Evolutionary conservation across 2,888 invertebrate genomes (phyloP), one percentile per base, ranked within the genome.

Genomic region (Oasisia sp.): DNA sequence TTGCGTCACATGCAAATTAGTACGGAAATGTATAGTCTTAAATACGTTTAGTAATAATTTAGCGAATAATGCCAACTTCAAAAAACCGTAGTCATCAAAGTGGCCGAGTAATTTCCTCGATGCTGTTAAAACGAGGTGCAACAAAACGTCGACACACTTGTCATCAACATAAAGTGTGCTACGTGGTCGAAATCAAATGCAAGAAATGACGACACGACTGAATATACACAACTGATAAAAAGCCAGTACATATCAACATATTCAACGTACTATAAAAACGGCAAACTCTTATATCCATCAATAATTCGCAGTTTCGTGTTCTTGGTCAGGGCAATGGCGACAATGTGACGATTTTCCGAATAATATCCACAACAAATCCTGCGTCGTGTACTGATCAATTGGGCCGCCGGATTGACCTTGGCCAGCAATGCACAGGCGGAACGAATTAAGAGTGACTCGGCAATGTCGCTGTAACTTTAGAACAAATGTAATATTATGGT

Each of bases 51-150:
- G 74, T 74, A 74, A 74, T 74, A 74, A 74, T 74, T 74, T 74
- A 74, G 74, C 74, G 74, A 74, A 74, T 74, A 74, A 74, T 74
- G 74, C 74, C 74, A 74, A 74, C 74, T 74, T 74, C 74, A 74
- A 74, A 74, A 38, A 74, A 74, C 74, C 74, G 74, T 74, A 74
- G 74, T 74, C 74, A 19, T 74, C 74, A 74, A 74, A 74, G 74
- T 74, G 74, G 74, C 74, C 74, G 74, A 74, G n/a, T 27, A 74
- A 74, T 74, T 74, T n/a, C 74, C 74, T 74, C 74, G 27, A n/a
- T 19, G 19, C 27, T 27, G 74, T 74, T 74, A 74, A 74, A 74
- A 74, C 74, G 74, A 74, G 74, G 74, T 27, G 74, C 74, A n/a
- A 74, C 74, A 19, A 5, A 74, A 74, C 74, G 74, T 74, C 74